Conservation (phyloP, 1,140 invertebrate genomes). For the silkworm (Bombyx mori) region DNA sequence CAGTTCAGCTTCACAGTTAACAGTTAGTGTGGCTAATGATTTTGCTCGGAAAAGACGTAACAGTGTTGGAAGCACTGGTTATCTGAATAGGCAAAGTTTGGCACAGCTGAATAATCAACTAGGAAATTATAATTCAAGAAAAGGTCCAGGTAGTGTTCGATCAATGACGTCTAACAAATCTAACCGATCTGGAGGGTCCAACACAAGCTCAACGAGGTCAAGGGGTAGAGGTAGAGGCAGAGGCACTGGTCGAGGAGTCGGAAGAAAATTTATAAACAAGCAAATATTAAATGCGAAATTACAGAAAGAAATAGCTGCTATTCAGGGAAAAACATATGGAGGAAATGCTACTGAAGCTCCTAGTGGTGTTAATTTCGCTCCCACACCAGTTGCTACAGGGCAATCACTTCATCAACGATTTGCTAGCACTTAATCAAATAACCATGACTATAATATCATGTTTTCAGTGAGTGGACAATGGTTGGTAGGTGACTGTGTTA, state of each 20-base stretch:
- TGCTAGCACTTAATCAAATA: constrained; percentile 24
- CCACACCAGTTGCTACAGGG: constrained; percentile 47
- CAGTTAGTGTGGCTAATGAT: constrained; percentile 61
- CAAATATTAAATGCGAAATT: constrained; percentile 53
- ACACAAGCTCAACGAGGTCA: constrained; percentile 37
- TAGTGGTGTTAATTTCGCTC: constrained; percentile 47
- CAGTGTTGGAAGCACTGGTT: constrained; percentile 49
- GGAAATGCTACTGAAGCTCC: constrained; percentile 21
- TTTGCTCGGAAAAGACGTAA: constrained; percentile 54
- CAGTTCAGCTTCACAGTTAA: constrained; percentile 49
- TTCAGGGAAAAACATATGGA: constrained; percentile 52
- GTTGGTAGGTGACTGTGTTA: neutral
- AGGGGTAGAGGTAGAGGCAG: constrained; percentile 41
- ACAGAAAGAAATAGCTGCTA: constrained; percentile 58
- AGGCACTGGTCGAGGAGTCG: constrained; percentile 39
- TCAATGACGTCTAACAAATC: constrained; percentile 48
- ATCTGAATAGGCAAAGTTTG: constrained; percentile 50
- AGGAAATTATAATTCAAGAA: constrained; percentile 41
- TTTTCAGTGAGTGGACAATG: neutral
- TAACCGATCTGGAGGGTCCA: constrained; percentile 31
- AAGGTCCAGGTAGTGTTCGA: constrained; percentile 54
- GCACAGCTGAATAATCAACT: constrained; percentile 51
- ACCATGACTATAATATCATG: neutral
- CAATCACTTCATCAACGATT: constrained; percentile 62
- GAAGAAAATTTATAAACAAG: constrained; percentile 57